Evolutionary conservation across 2,888 invertebrate species (phyloP), one percentile per base, ranked within the genome.

Genomic region (Podotricha telesiphe): DNA sequence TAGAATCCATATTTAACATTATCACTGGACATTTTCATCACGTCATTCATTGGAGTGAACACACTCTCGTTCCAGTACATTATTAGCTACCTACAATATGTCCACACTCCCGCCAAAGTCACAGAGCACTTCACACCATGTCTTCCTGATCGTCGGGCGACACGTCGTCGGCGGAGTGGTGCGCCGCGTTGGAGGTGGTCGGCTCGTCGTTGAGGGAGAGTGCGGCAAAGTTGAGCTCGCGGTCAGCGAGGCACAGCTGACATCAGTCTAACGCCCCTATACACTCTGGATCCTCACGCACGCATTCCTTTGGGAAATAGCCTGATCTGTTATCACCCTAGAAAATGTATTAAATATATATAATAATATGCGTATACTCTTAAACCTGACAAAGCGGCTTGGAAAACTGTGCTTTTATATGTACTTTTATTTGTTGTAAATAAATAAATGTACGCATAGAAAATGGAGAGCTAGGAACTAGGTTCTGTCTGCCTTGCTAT

Each of bases 261-360:
- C 92, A 92, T 93, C 93, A 93, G 89, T 93, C 93, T 3, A 93
- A 84, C 79, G 89, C 88, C 17, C 93, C 93, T 77, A 92, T 89
- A 63, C 91, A 92, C 78, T 93, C 93, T 1, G 94, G 93, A 79
- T 94, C 94, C 84, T 95, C 95, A 58, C 94, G 93, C 58, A 97
- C 96, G 87, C 96, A 96, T 75, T 95, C 95, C 84, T 96, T 96
- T 3, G 97, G 97, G 86, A 97, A 97, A 86, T 96, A 97, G 17
- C 97, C 97, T 5, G 91, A 87, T 1, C 93, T 86, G 80, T 87
- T 88, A 85, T 93, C 93, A 34, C 91, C 91, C 92, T 93, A 81
- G 0, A 62, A 48, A 37, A 17, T 15, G 2, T 7, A 34, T 62
- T 47, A 15, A 42, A 34, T 22, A 11, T 13, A 13, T 11, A 11